Conservation (phyloP, 2,797 vertebrate genomes). For the Protonibea diacanthus region DNA sequence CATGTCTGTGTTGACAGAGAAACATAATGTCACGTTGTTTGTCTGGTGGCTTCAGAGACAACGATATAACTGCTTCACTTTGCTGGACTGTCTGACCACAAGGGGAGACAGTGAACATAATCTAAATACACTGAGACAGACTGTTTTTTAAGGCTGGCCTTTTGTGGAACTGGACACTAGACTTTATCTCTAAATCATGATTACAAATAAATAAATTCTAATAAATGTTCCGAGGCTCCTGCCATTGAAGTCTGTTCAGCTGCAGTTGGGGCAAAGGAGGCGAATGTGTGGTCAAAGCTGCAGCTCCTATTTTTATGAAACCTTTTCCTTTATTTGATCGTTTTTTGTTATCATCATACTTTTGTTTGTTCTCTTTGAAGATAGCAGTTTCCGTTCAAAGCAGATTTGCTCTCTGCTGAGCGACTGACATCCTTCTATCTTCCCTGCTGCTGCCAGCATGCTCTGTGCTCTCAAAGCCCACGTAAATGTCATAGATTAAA, state of each 20-base stretch:
- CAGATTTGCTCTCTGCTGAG: slow-evolving; percentile 7
- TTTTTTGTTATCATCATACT: slow-evolving; percentile 31
- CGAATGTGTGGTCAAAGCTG: background rate
- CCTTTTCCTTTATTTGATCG: slow-evolving; percentile 25
- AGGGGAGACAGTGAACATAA: too few relatives aligned
- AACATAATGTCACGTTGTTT: background rate
- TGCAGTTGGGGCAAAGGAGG: background rate
- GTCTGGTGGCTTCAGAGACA: too few relatives aligned
- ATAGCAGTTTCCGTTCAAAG: slow-evolving; percentile 49
- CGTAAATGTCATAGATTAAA: slow-evolving; percentile 70
- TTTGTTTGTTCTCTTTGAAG: slow-evolving; percentile 47
- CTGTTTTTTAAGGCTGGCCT: too few relatives aligned
- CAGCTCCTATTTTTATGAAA: background rate
- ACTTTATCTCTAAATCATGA: background rate
- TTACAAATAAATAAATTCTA: background rate
- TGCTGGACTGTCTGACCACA: too few relatives aligned
- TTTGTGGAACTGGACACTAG: too few relatives aligned
- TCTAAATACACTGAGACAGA: too few relatives aligned
- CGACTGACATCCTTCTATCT: slow-evolving; percentile 41
- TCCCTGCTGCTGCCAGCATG: slow-evolving; percentile 16
- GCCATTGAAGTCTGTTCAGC: background rate
- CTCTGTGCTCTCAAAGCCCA: slow-evolving; percentile 41
- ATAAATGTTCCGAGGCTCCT: too few relatives aligned
- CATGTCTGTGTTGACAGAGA: background rate
- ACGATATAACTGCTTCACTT: too few relatives aligned